phyloP scores from a whole-genome alignment of 2,797 vertebrate genomes.

The Dryobates pubescens region DNA sequence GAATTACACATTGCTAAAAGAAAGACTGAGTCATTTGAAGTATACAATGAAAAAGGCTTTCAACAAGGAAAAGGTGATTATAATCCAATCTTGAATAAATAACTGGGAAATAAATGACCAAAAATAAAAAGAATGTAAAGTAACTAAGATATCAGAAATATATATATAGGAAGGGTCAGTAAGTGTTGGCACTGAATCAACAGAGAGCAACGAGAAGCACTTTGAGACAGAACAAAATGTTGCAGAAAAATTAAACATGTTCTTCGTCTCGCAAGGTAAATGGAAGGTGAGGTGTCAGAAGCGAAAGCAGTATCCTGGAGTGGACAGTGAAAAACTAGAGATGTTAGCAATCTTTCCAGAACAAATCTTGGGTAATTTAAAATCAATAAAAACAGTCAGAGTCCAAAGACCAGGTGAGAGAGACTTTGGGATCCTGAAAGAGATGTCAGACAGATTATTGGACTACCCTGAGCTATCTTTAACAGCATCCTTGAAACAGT shows the following conservation, averaged over 20 bases:
- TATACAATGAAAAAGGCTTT: not conserved
- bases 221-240: not conserved
- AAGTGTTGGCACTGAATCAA: not conserved
- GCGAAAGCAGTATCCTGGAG: not conserved
- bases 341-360: conserved; percentile 3
- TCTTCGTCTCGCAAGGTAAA: conserved; percentile 1
- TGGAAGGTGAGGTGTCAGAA: conserved; percentile 1
- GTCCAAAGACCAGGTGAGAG: not conserved
- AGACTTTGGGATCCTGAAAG: not conserved
- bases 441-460: not conserved
- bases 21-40: not conserved
- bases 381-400: conserved; percentile 45
- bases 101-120: not conserved
- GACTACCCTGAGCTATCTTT: not conserved
- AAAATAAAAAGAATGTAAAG: not conserved
- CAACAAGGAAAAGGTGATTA: not conserved
- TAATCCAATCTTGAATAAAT: not conserved
- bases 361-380: conserved; percentile 31
- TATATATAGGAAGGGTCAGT: not conserved
- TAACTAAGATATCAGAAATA: not conserved
- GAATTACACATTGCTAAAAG: not conserved
- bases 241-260: conserved; percentile 6
- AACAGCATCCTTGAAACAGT: not conserved
- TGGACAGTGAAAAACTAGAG: conserved; percentile 22
- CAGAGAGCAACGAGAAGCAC: not conserved